A percentile compares a stretch with the other conserved stretches of the same genome.
These are phyloP conservation scores for Hystrix cristata DNA, from an alignment of 2,113 vertebrate genomes.

Conservation along the genomic window DNA sequence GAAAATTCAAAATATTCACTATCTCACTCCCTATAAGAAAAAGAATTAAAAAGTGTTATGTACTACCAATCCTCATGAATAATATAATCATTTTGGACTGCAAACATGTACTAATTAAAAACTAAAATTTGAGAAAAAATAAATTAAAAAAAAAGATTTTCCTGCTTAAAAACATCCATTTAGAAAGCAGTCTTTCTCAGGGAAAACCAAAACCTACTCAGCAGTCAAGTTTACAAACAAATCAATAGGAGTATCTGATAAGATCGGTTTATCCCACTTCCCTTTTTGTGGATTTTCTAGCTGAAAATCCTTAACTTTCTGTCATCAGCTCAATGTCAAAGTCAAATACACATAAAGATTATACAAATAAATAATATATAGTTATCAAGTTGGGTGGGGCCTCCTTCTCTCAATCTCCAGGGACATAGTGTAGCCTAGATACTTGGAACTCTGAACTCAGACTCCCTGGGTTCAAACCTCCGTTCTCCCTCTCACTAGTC, in stretches of 20 bases:
- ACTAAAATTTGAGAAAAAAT: not conserved
- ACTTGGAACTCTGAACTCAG: not conserved
- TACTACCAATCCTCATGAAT: not conserved
- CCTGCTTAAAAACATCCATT: slow-evolving; percentile 34
- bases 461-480: not conserved
- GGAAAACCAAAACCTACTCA: slow-evolving; percentile 4
- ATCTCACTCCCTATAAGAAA: not conserved
- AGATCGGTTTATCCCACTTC: slow-evolving; percentile 11
- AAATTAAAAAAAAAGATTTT: not conserved
- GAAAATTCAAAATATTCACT: slow-evolving; percentile 11
- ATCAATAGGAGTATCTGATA: not conserved
- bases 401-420: not conserved
- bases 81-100: not conserved
- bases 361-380: not conserved
- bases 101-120: not conserved
- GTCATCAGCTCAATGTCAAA: not conserved
- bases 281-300: slow-evolving; percentile 20
- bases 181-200: slow-evolving; percentile 34
- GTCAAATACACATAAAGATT: slow-evolving; percentile 35
- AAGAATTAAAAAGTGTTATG: not conserved
- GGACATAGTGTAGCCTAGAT: not conserved
- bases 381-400: not conserved
- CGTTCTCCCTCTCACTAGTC: not conserved
- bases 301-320: slow-evolving; percentile 32
- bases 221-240: slow-evolving; percentile 1